Evolutionary conservation across 2,888 invertebrate genomes (phyloP), one percentile per base, ranked within the genome.

Genomic region (Drosophila villosipedis): DNA sequence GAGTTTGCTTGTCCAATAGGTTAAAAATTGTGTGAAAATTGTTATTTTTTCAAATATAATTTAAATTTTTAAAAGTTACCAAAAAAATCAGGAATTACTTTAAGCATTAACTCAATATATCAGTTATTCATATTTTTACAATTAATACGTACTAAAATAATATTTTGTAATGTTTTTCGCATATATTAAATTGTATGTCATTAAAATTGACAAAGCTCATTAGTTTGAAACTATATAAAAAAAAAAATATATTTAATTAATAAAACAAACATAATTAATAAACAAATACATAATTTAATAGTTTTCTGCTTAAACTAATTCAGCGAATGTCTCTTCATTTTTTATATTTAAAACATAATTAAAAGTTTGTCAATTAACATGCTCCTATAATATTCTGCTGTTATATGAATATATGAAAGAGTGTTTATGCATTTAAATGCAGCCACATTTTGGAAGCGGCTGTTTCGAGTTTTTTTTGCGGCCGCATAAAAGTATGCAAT

Each of bases 401-500:
- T 67, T 37, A n/a, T 19, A 25, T 37, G 10, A 31, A 35, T 4
- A 25, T 37, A 30, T n/a, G 7, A 25, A 22, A n/a, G 12, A 37
- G 49, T 54, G 47, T 60, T 53, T 28, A 35, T 25, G 41, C 47
- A 54, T 72, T 54, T 53, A 28, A 57, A 39, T 49, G 37, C 22
- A 35, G 63, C 25, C 47, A 25, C 62, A 53, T 12, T 64, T 53
- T 54, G 52, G 47, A 52, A n/a, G 54, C 7, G 37, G 10, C 30
- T 58, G 22, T 50, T 31, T 31, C 14, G 57, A 14, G 52, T n/a
- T 22, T n/a, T 22, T 84, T 84, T 82, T 71, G 65, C 22, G 50
- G 39, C 50, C 59, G 67, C 84, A 39, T 33, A 62, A 82, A 84
- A 89, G 84, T 74, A 89, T 89, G 82, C 79, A 74, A 55, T 47